phyloP scores from a whole-genome alignment of 2,797 vertebrate species.

The Gymnothorax javanicus region DNA sequence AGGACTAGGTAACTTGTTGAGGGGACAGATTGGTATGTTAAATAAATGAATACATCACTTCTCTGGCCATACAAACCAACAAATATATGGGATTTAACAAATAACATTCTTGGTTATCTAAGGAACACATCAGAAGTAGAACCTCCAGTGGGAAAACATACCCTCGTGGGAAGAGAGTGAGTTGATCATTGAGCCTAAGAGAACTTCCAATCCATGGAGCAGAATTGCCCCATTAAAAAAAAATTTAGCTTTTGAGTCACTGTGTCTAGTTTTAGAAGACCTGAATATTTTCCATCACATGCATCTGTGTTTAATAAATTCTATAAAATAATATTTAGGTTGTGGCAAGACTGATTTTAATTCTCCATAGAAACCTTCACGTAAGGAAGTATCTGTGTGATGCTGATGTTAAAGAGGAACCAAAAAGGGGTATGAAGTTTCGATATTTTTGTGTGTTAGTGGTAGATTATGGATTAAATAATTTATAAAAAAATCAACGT shows the following conservation, averaged over 20 bases:
- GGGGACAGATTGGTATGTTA: background rate
- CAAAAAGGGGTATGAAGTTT: too few species aligned
- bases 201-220: background rate
- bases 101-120: background rate
- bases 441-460: too few species aligned
- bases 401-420: background rate
- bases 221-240: background rate
- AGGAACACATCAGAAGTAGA: background rate
- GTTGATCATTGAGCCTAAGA: background rate
- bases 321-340: background rate
- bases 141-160: background rate
- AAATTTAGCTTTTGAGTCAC: background rate
- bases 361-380: background rate
- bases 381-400: background rate
- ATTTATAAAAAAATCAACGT: too few species aligned
- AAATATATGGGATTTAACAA: too few species aligned
- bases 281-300: slow-evolving; percentile 18
- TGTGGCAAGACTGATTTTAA: background rate
- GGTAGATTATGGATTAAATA: too few species aligned
- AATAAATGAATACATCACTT: background rate
- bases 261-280: background rate
- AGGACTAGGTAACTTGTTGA: background rate
- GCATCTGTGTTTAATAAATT: background rate
- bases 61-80: background rate
- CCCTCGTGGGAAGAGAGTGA: background rate